Base-by-base conservation (phyloP, 1,140 invertebrate species). In the Drosophila ananassae region DNA sequence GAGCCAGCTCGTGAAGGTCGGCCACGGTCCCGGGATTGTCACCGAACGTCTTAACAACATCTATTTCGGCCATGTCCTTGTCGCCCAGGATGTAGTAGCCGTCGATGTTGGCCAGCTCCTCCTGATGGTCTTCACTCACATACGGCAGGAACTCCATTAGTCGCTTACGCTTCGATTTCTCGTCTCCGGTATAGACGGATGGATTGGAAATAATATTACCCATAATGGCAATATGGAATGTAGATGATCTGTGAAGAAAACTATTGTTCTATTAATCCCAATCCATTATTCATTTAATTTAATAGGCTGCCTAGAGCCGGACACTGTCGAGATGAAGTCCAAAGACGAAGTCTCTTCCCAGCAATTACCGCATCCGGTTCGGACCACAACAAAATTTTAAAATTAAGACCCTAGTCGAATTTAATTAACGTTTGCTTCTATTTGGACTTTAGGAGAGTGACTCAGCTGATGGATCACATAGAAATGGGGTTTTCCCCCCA, bases 321-420 rank as follows among this genome's bases (percentile, higher is more conserved):
- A 50, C 17, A 60, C 67, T 72, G 41, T 47, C 7, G 3, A n/a
- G 39, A 22, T 22, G 25, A 28, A 30, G 56, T 8, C 12, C 17
- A 17, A 17, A 17, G 17, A 17, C 17, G 17, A 8, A 46, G 32
- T 22, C 22, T 39, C 62, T 66, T 66, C 58, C 60, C 69, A 69
- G 54, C 82, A 85, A 81, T 85, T 85, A 75, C 73, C 56, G 84
- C 82, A 87, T 87, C 82, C 82, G 82, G 78, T 80, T 84, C 37
- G 68, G 79, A 85, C 83, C 17, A 17, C 17, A 17, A 17, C 17
- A 17, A 17, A 17, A 17, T 17, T 17, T 17, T 17, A 17, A 17
- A 17, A 17, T 17, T 17, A 17, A 17, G 17, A 17, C 17, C 17
- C 17, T 17, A 17, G 63, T 68, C 64, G 22, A 69, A 69, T 69